A percentile compares a stretch with the other conserved stretches of the same genome.
These are phyloP conservation scores for Chlorops oryzae DNA, from an alignment of 1,140 invertebrate species.

Conservation along the genomic window DNA sequence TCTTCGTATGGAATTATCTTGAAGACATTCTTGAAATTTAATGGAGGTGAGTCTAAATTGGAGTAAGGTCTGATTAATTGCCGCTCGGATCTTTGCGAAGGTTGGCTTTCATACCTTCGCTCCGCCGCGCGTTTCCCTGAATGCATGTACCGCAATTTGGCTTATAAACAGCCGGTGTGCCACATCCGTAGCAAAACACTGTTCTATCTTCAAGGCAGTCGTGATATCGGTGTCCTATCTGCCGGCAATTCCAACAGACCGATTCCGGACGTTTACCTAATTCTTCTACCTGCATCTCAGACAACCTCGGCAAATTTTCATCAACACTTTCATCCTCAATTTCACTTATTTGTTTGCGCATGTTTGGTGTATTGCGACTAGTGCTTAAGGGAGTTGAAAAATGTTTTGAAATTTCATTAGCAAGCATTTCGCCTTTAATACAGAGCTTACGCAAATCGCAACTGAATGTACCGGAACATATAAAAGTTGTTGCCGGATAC, in stretches of 20 bases:
- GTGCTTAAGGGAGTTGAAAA: too few relatives aligned
- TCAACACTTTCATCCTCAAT: too few relatives aligned
- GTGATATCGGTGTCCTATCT: constrained; percentile 9
- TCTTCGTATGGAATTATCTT: background rate
- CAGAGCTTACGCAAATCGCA: background rate
- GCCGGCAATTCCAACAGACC: constrained; percentile 13
- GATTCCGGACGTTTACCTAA: background rate
- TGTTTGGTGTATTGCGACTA: too few relatives aligned
- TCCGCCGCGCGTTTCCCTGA: background rate
- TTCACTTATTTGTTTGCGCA: background rate
- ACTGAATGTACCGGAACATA: constrained; percentile 1
- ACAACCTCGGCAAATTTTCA: background rate
- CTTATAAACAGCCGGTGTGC: constrained; percentile 4
- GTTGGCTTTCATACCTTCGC: background rate
- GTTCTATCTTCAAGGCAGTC: constrained; percentile 10
- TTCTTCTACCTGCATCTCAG: background rate
- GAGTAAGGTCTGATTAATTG: too few relatives aligned
- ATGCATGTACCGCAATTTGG: constrained; percentile 1
- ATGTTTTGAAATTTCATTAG: background rate
- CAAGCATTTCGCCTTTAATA: background rate
- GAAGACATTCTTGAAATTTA: background rate
- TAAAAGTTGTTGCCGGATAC: background rate
- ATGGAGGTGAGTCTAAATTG: background rate
- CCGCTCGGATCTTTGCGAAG: background rate
- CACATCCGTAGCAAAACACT: constrained; percentile 13